Evolutionary conservation across 2,797 vertebrate species (phyloP), one percentile per base, ranked within the genome.

Genomic region (Halcyon smyrnensis): DNA sequence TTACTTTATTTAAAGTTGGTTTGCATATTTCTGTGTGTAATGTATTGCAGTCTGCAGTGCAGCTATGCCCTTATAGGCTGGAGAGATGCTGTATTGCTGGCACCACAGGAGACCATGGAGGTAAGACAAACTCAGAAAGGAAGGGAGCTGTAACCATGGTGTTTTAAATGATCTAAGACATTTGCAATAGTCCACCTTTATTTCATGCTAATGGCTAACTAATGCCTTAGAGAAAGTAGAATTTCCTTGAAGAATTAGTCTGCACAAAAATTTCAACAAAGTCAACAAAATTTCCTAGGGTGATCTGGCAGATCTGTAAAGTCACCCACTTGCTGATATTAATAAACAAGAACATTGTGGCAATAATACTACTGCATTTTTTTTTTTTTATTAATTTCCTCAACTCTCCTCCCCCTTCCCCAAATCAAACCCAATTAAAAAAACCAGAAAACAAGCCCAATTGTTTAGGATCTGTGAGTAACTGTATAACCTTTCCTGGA

Each of bases 171-270:
- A 53, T 41, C 62, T 80, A 88, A 67, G 43, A 48, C 34, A 14
- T 39, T 81, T 91, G 80, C 70, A 93, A 1, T 34, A 73, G 27
- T 77, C 17, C 60, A 63, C 39, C 7, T 70, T 74, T 90, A 60
- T 84, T 88, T 95, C 41, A 27, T 67, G 12, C 12, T 92, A 93
- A 65, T 74, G 60, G 14, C 76, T 89, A 60, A 56, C 16, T 74
- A 64, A 74, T 45, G 17, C 51, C 34, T 70, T 56, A 32, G 32
- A 60, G 57, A 77, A 84, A 67, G 56, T 27, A 77, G 45, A 70
- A 77, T 90, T 89, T 94, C 30, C 70, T 80, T 80, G 76, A 81
- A 75, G 54, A 57, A 46, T 95, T 19, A 63, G 12, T 82, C 56
- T 70, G 27, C 37, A 23, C 11, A 39, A 34, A 85, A 89, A 23